These are phyloP conservation scores for Yponomeuta evonymella DNA, from an alignment of 2,888 invertebrate genomes.

Conservation along the genomic window DNA sequence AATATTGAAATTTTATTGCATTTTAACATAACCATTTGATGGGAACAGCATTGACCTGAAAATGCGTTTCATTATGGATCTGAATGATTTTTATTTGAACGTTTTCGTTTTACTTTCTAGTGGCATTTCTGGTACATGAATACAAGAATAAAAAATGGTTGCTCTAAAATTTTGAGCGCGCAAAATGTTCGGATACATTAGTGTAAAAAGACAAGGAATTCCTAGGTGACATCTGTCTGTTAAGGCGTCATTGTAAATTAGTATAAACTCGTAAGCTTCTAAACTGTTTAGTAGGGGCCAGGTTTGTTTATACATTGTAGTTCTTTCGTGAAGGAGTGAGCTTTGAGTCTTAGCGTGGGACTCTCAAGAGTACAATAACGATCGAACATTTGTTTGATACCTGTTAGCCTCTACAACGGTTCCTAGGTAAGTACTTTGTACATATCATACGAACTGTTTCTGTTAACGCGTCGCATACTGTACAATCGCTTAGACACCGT, in stretches of 20 bases:
- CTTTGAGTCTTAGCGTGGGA: neutral
- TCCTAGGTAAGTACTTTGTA: slow-evolving; percentile 36
- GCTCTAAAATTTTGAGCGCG: slow-evolving; percentile 67
- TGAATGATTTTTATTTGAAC: too few species aligned
- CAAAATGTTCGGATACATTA: slow-evolving; percentile 26
- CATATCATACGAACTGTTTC: slow-evolving; percentile 50
- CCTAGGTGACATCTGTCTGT: slow-evolving; percentile 24
- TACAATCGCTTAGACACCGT: neutral
- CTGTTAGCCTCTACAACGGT: neutral
- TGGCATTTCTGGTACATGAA: neutral
- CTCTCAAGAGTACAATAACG: too few species aligned
- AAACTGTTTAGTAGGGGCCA: neutral
- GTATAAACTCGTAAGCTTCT: slow-evolving; percentile 25
- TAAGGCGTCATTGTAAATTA: slow-evolving; percentile 42
- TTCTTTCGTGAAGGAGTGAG: neutral
- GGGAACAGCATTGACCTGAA: too few species aligned
- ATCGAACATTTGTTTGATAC: neutral
- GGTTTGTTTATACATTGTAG: neutral
- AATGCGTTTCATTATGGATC: too few species aligned
- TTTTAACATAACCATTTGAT: too few species aligned
- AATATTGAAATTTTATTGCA: too few species aligned
- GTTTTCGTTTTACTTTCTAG: too few species aligned
- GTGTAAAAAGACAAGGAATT: slow-evolving; percentile 38
- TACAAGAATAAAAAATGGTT: slow-evolving; percentile 24
- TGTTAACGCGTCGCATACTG: neutral